phyloP scores from a whole-genome alignment of 2,113 vertebrate species.

The Corydoras maculifer region DNA sequence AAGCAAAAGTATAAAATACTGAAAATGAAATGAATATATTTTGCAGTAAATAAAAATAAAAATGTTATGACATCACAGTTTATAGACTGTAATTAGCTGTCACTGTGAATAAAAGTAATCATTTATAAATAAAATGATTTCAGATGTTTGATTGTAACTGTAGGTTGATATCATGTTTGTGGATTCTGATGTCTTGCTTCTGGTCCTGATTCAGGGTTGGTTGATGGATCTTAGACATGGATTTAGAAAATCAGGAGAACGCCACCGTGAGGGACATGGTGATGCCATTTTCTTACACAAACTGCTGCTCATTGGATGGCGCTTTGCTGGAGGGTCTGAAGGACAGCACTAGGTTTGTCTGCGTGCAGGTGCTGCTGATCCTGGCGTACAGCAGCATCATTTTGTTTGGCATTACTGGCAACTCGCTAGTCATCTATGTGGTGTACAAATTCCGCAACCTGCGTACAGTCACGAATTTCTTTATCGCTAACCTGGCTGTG shows the following conservation, averaged over 20 bases:
- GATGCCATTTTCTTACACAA: conserved; percentile 2
- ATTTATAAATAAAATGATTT: too few species aligned
- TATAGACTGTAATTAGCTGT: too few species aligned
- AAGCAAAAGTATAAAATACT: too few species aligned
- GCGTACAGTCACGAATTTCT: conserved; percentile 91
- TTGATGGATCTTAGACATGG: conserved; percentile 30
- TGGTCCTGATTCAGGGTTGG: not conserved
- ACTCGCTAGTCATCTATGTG: conserved; percentile 88
- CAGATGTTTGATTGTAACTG: too few species aligned
- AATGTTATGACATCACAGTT: too few species aligned
- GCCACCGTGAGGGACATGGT: conserved; percentile 1
- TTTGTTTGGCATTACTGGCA: conserved; percentile 85
- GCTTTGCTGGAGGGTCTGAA: conserved; percentile 63
- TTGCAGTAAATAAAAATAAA: too few species aligned
- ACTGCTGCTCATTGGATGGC: conserved; percentile 16
- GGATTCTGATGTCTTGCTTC: not conserved
- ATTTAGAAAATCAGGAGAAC: conserved; percentile 25
- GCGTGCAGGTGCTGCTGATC: conserved; percentile 85
- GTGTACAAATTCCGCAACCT: conserved; percentile 89
- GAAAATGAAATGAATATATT: too few species aligned
- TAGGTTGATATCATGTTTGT: not conserved
- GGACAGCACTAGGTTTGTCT: conserved; percentile 81
- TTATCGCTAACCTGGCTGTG: conserved; percentile 86
- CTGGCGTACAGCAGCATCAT: conserved; percentile 92
- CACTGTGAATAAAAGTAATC: too few species aligned